Evolutionary conservation across 2,797 vertebrate genomes (phyloP).

Genomic region (Enteromius anoplus): DNA sequence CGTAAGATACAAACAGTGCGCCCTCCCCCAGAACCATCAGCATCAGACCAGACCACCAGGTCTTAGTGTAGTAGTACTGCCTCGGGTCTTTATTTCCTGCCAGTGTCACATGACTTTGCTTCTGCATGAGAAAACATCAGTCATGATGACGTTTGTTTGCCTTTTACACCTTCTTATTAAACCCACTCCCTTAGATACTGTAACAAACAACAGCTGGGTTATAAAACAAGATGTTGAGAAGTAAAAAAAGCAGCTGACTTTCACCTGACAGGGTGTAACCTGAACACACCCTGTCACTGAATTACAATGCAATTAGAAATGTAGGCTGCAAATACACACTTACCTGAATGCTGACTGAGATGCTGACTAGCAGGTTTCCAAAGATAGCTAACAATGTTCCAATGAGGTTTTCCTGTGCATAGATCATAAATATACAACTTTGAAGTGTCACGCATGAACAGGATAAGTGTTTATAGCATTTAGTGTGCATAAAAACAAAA

Average conservation of each 20-base stretch:
- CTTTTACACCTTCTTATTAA: background rate
- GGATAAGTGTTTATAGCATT: background rate
- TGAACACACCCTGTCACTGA: constrained; percentile 37
- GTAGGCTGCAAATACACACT: constrained; percentile 43
- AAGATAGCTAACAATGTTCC: constrained; percentile 94
- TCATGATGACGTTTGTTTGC: background rate
- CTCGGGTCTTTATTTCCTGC: constrained; percentile 86
- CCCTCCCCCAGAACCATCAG: constrained; percentile 87
- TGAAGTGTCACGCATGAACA: background rate
- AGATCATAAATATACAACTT: background rate
- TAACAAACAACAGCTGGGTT: constrained; percentile 19
- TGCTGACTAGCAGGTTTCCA: constrained; percentile 92
- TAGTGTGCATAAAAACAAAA: background rate
- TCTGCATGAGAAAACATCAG: constrained; percentile 73
- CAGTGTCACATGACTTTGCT: constrained; percentile 89
- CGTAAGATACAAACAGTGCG: constrained; percentile 90
- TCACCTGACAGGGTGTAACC: constrained; percentile 3
- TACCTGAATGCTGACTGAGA: constrained; percentile 93
- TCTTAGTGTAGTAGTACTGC: constrained; percentile 91
- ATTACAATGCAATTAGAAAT: constrained; percentile 26
- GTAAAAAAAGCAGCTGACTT: background rate
- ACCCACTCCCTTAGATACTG: constrained; percentile 8
- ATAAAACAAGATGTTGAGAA: constrained; percentile 14
- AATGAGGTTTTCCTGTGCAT: constrained; percentile 90
- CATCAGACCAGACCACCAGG: constrained; percentile 91